Percentiles rank a stretch among this genome's conserved stretches.
phyloP scores from a whole-genome alignment of 2,888 invertebrate species.

The Polymixis lichenea region DNA sequence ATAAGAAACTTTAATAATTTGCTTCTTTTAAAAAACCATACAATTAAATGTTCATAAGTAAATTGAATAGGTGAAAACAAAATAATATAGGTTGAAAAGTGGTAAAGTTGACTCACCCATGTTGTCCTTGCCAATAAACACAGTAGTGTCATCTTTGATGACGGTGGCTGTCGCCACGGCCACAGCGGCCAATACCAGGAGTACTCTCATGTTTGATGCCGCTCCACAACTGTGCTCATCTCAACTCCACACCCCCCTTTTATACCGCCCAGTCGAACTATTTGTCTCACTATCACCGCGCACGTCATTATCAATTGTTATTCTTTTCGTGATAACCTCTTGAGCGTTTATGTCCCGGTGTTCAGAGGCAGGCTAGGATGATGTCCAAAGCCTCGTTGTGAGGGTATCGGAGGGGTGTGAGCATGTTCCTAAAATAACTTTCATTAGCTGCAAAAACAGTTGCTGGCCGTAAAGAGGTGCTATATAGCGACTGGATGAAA shows the following conservation, averaged over 20 bases:
- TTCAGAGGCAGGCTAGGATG: conserved; percentile 4
- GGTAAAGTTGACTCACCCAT: conserved; percentile 75
- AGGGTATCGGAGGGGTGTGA: background rate
- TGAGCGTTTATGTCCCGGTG: conserved; percentile 22
- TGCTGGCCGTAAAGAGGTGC: background rate
- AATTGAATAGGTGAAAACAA: background rate
- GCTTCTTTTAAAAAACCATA: background rate
- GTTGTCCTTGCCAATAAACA: conserved; percentile 80
- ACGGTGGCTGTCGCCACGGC: conserved; percentile 81
- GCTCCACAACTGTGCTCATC: conserved; percentile 71
- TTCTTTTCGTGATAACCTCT: conserved; percentile 63
- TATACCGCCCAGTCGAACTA: conserved; percentile 75
- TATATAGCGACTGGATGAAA: background rate
- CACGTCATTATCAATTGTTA: conserved; percentile 59
- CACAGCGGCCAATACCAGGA: conserved; percentile 76
- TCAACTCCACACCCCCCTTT: conserved; percentile 64
- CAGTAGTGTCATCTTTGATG: conserved; percentile 77
- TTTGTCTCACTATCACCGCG: conserved; percentile 55
- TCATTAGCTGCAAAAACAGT: conserved; percentile 28
- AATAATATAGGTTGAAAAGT: background rate
- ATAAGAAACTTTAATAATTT: background rate
- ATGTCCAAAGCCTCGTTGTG: background rate
- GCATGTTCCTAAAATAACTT: conserved; percentile 3
- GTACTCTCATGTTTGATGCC: conserved; percentile 75
- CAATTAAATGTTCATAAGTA: background rate